phyloP scores from a whole-genome alignment of 1,140 invertebrate genomes.

The Drosophila suzukii region DNA sequence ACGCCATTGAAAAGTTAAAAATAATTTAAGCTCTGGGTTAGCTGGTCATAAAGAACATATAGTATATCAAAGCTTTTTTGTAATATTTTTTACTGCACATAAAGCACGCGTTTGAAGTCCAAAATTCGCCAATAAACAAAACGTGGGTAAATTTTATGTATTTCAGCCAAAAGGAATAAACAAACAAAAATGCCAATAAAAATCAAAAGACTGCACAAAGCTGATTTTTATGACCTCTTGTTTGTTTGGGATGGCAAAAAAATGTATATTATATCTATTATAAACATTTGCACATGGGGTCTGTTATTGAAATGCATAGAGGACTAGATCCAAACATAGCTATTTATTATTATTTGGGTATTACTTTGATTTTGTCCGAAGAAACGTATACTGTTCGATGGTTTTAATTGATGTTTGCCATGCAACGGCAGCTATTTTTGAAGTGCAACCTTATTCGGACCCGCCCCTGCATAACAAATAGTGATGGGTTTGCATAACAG shows the following conservation, averaged over 20 bases:
- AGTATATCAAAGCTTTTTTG: not conserved
- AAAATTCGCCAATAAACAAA: constrained; percentile 18
- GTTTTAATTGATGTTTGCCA: constrained; percentile 44
- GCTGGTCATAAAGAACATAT: not conserved
- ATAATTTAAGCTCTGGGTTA: constrained; percentile 1
- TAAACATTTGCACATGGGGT: not conserved
- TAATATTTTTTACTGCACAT: not conserved
- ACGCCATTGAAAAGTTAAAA: not conserved
- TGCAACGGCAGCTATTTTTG: constrained; percentile 39
- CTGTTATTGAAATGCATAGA: constrained; percentile 9
- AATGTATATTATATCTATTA: not conserved
- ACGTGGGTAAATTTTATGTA: too few relatives aligned
- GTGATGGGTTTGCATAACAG: constrained; percentile 68
- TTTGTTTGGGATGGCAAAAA: not conserved
- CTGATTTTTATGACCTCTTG: not conserved
- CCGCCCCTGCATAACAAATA: constrained; percentile 52
- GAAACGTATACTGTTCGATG: constrained; percentile 64
- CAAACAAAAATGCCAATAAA: not conserved
- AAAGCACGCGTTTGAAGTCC: constrained; percentile 3
- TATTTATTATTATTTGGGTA: constrained; percentile 24
- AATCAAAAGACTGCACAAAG: constrained; percentile 9
- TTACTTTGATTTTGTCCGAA: constrained; percentile 9
- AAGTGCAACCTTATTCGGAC: constrained; percentile 46
- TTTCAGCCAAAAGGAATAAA: too few relatives aligned
- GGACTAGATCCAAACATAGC: not conserved